phyloP scores from a whole-genome alignment of 2,888 invertebrate genomes.

The Drosophila testacea region DNA sequence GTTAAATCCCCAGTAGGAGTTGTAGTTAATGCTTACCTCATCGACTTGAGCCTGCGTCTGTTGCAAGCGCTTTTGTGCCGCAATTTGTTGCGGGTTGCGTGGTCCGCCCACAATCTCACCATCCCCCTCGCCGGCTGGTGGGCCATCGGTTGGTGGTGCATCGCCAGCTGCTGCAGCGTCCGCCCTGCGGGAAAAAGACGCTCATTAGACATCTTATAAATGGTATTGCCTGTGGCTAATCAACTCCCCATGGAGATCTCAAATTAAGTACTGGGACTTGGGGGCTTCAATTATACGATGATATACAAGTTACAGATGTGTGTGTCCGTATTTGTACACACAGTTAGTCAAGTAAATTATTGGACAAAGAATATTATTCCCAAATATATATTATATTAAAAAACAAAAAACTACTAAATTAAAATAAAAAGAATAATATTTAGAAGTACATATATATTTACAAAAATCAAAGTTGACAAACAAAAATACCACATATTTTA shows the following conservation, averaged over 20 bases:
- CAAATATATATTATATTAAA: not conserved
- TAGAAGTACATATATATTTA: too few relatives aligned
- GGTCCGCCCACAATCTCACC: conserved; percentile 93
- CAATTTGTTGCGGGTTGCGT: conserved; percentile 92
- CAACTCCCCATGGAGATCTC: conserved; percentile 71
- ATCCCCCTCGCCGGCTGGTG: conserved; percentile 89
- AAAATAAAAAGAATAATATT: not conserved
- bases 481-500: too few relatives aligned
- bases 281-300: conserved; percentile 44
- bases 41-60: conserved; percentile 95
- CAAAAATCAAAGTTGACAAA: too few relatives aligned
- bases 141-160: conserved; percentile 87
- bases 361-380: not conserved
- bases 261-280: conserved; percentile 57
- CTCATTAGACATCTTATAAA: conserved; percentile 35
- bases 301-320: conserved; percentile 31
- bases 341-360: not conserved
- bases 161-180: conserved; percentile 84
- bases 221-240: conserved; percentile 51
- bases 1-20: not conserved
- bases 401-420: not conserved
- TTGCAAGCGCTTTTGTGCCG: conserved; percentile 92
- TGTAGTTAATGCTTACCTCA: conserved; percentile 86
- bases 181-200: conserved; percentile 72
- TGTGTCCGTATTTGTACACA: conserved; percentile 6